Base-by-base conservation (phyloP, 2,113 vertebrate species). In the Aegotheles bennettii region DNA sequence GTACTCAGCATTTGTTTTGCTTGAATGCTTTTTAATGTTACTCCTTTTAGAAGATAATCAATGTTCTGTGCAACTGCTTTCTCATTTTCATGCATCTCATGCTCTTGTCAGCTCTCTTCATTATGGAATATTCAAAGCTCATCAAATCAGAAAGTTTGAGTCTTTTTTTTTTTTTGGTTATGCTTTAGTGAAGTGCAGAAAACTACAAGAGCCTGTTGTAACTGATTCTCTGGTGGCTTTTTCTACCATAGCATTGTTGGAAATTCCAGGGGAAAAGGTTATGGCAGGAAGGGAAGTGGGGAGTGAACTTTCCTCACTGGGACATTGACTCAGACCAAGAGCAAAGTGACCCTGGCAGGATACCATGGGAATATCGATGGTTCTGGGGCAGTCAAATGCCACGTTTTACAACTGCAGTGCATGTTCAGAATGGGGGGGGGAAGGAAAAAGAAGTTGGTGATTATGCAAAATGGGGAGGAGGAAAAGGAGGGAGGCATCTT, bases 31-130 rank as follows among this genome's bases (percentile, higher is more conserved):
- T 86, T 92, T 87, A 89, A 9, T 82, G 56, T 71, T 71, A 24
- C n/a, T 81, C 69, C 69, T 89, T 94, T 84, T 78, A 78, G 91
- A 75, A 92, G 86, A 93, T 94, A 86, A 83, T 48, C 67, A 47
- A 10, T 53, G 60, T 84, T 56, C 73, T 91, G 33, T 60, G 73
- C 63, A 84, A 57, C 51, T 76, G 40, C 80, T 64, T 75, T 51
- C 67, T 91, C 57, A 54, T 85, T 90, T 81, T 9, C 11, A 3
- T 61, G 53, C n/a, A 21, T 38, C 71, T 64, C 17, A 2, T 77
- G 42, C 67, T 83, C 13, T 4, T 1, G 7, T 95, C 71, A 86
- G 75, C 88, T 75, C 13, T 78, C 68, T 68, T 68, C 64, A 5
- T 36, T 47, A 23, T 23, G 64, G 86, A 74, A 63, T 87, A 40